These are phyloP conservation scores for Trissolcus basalis DNA, from an alignment of 1,140 invertebrate genomes.

Conservation along the genomic window DNA sequence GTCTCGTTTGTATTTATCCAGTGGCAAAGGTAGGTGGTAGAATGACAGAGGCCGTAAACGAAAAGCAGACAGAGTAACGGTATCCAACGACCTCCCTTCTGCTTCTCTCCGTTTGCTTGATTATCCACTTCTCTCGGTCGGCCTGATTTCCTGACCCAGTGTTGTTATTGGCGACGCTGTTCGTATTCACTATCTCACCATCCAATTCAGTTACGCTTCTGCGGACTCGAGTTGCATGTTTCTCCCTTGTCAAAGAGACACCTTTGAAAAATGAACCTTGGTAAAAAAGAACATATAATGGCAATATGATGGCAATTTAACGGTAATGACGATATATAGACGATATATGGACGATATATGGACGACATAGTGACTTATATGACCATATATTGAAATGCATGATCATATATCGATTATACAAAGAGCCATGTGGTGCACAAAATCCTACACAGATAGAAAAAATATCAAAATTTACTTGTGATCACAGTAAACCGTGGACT, in stretches of 20 bases:
- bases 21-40: constrained; percentile 9
- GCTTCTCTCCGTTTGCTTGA: constrained; percentile 20
- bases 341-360: too few relatives aligned
- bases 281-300: background rate
- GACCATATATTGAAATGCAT: too few relatives aligned
- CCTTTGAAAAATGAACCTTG: constrained; percentile 48
- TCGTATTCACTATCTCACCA: constrained; percentile 28
- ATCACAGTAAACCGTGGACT: too few relatives aligned
- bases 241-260: constrained; percentile 49
- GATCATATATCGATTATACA: too few relatives aligned
- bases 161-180: constrained; percentile 50
- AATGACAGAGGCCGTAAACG: constrained; percentile 31
- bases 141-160: constrained; percentile 74
- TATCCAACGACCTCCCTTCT: constrained; percentile 13
- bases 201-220: constrained; percentile 64
- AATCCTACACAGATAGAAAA: too few relatives aligned
- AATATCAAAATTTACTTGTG: too few relatives aligned
- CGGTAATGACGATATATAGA: too few relatives aligned
- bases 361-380: too few relatives aligned
- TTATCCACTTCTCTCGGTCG: constrained; percentile 60
- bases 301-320: too few relatives aligned
- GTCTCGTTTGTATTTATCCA: constrained; percentile 51
- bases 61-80: constrained; percentile 55
- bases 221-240: constrained; percentile 56
- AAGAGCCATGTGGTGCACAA: too few relatives aligned